A percentile compares a stretch with the other conserved stretches of the same genome.
Evolutionary conservation across 2,113 vertebrate species (phyloP).

Genomic region (Arenaria interpres): DNA sequence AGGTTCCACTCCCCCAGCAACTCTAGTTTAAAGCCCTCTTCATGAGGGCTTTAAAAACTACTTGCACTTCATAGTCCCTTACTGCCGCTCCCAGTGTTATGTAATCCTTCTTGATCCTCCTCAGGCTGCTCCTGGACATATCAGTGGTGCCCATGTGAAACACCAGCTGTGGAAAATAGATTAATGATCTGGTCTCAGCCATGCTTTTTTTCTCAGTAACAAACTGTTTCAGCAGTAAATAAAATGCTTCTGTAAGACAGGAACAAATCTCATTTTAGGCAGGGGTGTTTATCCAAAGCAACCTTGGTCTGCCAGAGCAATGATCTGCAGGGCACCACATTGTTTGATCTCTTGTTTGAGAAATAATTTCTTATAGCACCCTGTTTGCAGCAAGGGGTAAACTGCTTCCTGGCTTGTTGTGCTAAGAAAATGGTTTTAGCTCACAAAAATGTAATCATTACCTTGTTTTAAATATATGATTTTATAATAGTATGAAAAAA

Average conservation of each 20-base stretch:
- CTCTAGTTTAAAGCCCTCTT: too few relatives aligned
- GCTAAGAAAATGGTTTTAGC: neutral
- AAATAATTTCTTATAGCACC: neutral
- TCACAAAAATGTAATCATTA: neutral
- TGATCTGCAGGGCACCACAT: neutral
- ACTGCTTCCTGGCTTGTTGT: neutral
- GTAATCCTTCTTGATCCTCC: neutral
- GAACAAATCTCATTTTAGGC: neutral
- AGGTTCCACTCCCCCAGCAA: too few relatives aligned
- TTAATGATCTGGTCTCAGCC: neutral
- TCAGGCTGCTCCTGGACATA: neutral
- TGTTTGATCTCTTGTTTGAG: constrained; percentile 15
- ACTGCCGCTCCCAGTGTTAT: neutral
- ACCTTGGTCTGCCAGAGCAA: neutral
- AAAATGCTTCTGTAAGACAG: neutral
- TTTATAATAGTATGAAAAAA: neutral
- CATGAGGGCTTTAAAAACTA: neutral
- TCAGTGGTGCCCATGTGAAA: neutral
- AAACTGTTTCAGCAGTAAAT: constrained; percentile 33
- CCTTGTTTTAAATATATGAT: neutral
- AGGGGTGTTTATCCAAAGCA: constrained; percentile 9
- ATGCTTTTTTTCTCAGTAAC: constrained; percentile 8
- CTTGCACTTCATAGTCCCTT: neutral
- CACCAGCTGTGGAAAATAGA: neutral
- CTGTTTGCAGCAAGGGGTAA: neutral